These are phyloP conservation scores for Luidia sarsii DNA, from an alignment of 53 echinoderm and acorn worm genomes.

Conservation along the genomic window DNA sequence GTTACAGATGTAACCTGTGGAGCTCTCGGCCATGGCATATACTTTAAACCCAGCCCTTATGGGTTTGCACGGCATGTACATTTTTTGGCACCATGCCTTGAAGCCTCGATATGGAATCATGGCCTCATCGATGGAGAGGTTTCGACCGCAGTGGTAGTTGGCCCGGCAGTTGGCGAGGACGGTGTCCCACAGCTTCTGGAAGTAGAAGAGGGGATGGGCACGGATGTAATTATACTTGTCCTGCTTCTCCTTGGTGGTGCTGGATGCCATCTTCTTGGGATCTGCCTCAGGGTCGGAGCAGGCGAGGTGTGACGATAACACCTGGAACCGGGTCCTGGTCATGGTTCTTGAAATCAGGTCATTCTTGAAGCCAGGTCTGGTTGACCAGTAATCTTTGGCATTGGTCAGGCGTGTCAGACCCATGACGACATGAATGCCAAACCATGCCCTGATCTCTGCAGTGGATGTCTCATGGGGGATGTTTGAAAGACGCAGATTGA, in stretches of 20 bases:
- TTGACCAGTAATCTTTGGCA: constrained; percentile 24
- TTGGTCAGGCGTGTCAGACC: too few species aligned
- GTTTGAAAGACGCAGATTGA: too few species aligned
- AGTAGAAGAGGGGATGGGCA: constrained; percentile 11
- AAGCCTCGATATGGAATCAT: constrained; percentile 17
- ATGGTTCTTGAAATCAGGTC: constrained; percentile 21
- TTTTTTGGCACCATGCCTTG: constrained; percentile 28
- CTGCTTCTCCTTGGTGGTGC: constrained; percentile 4
- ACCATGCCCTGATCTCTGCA: too few species aligned
- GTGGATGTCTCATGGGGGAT: too few species aligned
- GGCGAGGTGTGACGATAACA: constrained; percentile 7
- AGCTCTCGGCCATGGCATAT: constrained; percentile 25
- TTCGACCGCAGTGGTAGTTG: constrained; percentile 4
- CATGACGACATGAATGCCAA: too few species aligned
- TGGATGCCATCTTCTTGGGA: too few species aligned
- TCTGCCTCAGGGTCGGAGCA: constrained; percentile 18
- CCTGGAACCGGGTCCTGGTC: constrained; percentile 16
- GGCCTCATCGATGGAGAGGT: constrained; percentile 34
- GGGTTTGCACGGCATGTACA: constrained; percentile 41
- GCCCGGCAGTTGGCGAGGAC: constrained; percentile 14
- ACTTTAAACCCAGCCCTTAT: constrained; percentile 40
- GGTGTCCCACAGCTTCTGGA: constrained; percentile 33
- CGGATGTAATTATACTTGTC: neutral
- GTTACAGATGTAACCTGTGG: constrained; percentile 9
- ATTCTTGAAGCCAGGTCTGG: neutral